phyloP scores from a whole-genome alignment of 1,140 invertebrate species.

The Tetranychus urticae region DNA sequence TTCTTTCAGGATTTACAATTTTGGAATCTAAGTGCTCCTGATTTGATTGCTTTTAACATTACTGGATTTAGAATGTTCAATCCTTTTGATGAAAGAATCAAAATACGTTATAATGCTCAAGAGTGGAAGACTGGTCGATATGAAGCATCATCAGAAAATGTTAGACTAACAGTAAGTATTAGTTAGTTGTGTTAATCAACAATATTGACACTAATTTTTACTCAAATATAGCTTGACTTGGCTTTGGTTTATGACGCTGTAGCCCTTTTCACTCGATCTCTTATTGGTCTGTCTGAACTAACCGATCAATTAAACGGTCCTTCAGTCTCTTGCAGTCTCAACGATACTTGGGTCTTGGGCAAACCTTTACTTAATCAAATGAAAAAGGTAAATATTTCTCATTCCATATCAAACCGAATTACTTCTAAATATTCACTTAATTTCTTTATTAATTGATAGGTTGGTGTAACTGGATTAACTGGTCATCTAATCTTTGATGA shows the following conservation, averaged over 20 bases:
- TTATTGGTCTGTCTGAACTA: background rate
- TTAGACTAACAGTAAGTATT: background rate
- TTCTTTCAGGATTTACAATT: background rate
- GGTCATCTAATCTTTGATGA: slow-evolving; percentile 68
- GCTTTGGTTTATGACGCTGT: slow-evolving; percentile 1
- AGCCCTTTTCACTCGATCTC: background rate
- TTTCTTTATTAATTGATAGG: slow-evolving; percentile 66
- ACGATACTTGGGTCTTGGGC: background rate
- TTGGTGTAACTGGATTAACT: slow-evolving; percentile 67
- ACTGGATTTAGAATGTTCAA: background rate
- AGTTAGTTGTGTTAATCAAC: slow-evolving; percentile 17
- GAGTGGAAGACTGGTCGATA: no score
- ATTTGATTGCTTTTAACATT: background rate
- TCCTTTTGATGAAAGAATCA: background rate
- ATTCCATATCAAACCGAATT: no score
- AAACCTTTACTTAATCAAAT: background rate
- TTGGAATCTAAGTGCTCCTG: background rate
- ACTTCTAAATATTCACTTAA: background rate
- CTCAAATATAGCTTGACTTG: background rate
- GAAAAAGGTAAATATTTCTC: background rate
- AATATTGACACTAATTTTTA: background rate
- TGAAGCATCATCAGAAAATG: no score
- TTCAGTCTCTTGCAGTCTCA: background rate
- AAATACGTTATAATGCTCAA: background rate
- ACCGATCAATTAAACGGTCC: background rate